Evolutionary conservation across 2,888 invertebrate species (phyloP).

Genomic region (Graphium colonna): DNA sequence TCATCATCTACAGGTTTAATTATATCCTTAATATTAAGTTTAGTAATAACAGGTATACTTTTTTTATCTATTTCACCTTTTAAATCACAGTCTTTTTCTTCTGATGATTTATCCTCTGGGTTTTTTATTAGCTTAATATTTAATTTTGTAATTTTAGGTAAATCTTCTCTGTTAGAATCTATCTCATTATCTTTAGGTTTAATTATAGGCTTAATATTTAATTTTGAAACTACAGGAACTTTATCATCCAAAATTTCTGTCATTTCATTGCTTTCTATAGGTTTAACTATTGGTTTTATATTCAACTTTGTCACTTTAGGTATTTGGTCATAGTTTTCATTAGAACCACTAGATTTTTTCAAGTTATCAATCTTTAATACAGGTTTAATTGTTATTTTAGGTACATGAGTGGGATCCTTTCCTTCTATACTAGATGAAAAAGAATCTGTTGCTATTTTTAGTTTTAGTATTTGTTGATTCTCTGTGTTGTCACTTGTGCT

Average conservation of each 20-base stretch:
- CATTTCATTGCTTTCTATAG: slow-evolving; percentile 52
- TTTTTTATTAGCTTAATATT: slow-evolving; percentile 77
- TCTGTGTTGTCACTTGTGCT: slow-evolving; percentile 32
- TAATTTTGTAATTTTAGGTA: slow-evolving; percentile 76
- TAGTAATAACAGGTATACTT: slow-evolving; percentile 73
- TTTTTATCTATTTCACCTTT: slow-evolving; percentile 59
- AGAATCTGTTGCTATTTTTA: slow-evolving; percentile 44
- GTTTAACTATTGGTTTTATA: slow-evolving; percentile 72
- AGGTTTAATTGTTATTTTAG: slow-evolving; percentile 81
- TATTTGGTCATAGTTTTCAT: slow-evolving; percentile 58
- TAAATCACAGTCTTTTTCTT: slow-evolving; percentile 68
- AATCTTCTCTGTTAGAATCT: slow-evolving; percentile 66
- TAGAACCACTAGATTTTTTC: slow-evolving; percentile 38
- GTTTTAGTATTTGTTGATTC: slow-evolving; percentile 41
- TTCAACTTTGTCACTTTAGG: slow-evolving; percentile 68
- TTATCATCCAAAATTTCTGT: slow-evolving; percentile 54
- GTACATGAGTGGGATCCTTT: slow-evolving; percentile 69
- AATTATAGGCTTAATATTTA: slow-evolving; percentile 76
- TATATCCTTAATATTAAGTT: slow-evolving; percentile 79
- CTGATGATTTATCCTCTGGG: slow-evolving; percentile 63
- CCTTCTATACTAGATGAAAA: slow-evolving; percentile 44
- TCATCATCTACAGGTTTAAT: slow-evolving; percentile 68
- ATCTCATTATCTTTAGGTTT: slow-evolving; percentile 71
- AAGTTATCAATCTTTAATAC: slow-evolving; percentile 54
- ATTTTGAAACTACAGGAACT: slow-evolving; percentile 76